A percentile compares a stretch with the other conserved stretches of the same genome.
Evolutionary conservation across 2,888 invertebrate genomes (phyloP).

Genomic region (Thalpophila matura): DNA sequence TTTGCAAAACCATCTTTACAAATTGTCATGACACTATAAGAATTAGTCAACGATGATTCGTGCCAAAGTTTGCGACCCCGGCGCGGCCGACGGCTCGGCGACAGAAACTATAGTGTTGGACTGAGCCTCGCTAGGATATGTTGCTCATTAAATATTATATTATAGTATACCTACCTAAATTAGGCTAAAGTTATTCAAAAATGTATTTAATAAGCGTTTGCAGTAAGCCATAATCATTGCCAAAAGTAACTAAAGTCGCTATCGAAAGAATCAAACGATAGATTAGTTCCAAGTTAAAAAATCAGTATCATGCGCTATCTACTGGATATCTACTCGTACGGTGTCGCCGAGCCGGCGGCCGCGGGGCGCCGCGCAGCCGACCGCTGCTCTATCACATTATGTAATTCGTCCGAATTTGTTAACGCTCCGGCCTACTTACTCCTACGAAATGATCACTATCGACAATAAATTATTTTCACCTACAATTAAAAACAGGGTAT

Average conservation of each 20-base stretch:
- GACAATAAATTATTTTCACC: slow-evolving; percentile 88
- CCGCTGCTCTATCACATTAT: slow-evolving; percentile 86
- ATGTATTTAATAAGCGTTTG: slow-evolving; percentile 80
- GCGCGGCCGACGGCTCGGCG: slow-evolving; percentile 79
- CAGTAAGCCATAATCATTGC: slow-evolving; percentile 74
- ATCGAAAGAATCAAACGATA: slow-evolving; percentile 71
- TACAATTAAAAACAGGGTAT: slow-evolving; percentile 88
- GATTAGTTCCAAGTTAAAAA: slow-evolving; percentile 68
- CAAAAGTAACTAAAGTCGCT: slow-evolving; percentile 74
- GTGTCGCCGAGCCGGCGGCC: slow-evolving; percentile 78
- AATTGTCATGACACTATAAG: slow-evolving; percentile 90
- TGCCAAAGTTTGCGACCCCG: slow-evolving; percentile 73
- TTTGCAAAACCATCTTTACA: slow-evolving; percentile 89
- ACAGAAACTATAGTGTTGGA: slow-evolving; percentile 63
- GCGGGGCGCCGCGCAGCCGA: slow-evolving; percentile 73
- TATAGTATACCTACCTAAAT: slow-evolving; percentile 67
- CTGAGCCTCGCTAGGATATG: slow-evolving; percentile 82
- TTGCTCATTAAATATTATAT: slow-evolving; percentile 79
- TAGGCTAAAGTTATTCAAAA: slow-evolving; percentile 74
- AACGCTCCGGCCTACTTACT: slow-evolving; percentile 89
- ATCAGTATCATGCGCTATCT: slow-evolving; percentile 77
- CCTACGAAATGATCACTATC: slow-evolving; percentile 90
- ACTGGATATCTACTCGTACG: slow-evolving; percentile 57
- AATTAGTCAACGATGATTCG: slow-evolving; percentile 88
- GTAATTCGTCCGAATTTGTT: slow-evolving; percentile 89